Evolutionary conservation across 2,797 vertebrate genomes (phyloP).

Genomic region (Anisognathus igniventris): DNA sequence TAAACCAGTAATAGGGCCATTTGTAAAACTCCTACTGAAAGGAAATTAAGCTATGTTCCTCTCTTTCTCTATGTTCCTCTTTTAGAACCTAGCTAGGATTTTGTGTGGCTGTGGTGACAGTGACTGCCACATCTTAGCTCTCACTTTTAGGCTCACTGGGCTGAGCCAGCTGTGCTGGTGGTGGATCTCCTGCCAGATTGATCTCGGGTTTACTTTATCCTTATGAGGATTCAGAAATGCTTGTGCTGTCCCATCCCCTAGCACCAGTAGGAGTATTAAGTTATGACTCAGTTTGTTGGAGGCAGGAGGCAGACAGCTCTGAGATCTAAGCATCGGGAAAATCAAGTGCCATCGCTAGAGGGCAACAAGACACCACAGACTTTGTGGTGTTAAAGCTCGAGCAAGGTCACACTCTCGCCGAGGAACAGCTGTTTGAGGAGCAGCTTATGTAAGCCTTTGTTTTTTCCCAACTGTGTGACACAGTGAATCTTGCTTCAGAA

Average conservation of each 20-base stretch:
- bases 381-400: accelerated
- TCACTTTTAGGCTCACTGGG: too few relatives aligned
- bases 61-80: background rate
- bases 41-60: background rate
- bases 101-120: background rate
- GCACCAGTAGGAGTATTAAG: background rate
- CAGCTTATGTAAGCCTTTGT: background rate
- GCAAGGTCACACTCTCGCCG: background rate
- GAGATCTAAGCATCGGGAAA: background rate
- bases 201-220: background rate
- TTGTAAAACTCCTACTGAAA: background rate
- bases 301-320: background rate
- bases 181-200: background rate
- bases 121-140: background rate
- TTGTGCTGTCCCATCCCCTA: accelerated
- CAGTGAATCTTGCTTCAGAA: background rate
- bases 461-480: background rate
- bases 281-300: background rate
- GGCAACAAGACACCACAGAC: slow-evolving; percentile 7
- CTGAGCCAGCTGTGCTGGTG: background rate
- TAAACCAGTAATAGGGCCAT: background rate
- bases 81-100: background rate
- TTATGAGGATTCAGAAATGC: background rate
- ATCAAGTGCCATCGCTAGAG: background rate
- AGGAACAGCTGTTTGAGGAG: background rate